Evolutionary conservation across 1,140 invertebrate species (phyloP), one percentile per base, ranked within the genome.

Genomic region (Magallana ariakensis): DNA sequence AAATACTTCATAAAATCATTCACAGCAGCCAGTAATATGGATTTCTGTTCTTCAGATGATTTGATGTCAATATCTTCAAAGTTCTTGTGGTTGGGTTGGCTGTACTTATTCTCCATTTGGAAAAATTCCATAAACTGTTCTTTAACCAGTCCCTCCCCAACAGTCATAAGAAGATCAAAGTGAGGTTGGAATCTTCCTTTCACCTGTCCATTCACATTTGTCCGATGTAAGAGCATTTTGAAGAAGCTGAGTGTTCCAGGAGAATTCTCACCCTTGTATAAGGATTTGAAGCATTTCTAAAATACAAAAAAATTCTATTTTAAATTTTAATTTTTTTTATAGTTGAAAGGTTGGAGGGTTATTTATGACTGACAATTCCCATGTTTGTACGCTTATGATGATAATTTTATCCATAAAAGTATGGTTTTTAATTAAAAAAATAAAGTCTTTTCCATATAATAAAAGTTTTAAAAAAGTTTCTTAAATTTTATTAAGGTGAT

Each of bases 41-140:
- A 4, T 70, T 70, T 70, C 62, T 83, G 22, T 57, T 56, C 57
- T 33, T 22, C 82, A 58, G 56, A 60, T 11, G 82, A 55, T 26
- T 33, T 83, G 57, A 22, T 83, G 15, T 83, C 56, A 57, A 33
- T 56, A 26, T 70, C 62, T 70, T 70, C 62, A 70, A 70, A 70
- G 8, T 83, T 83, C 55, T 55, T 56, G 13, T 26, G 56, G n/a
- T 55, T 56, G 5, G 82, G 62, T 19, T 70, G 33, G 11, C 70
- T 66, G n/a, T 75, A 10, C 55, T 75, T 54, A 22, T 85, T 55
- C 56, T 75, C 33, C 66, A 85, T 75, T 22, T 75, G 8, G 22
- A 85, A 85, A 85, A 80, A 85, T 55, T 33, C 55, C 60, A 85
- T 70, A 70, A 85, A 54, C 53, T 85, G 84, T 22, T 86, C 80